phyloP scores from a whole-genome alignment of 1,140 invertebrate species.

The Camponotus pennsylvanicus region DNA sequence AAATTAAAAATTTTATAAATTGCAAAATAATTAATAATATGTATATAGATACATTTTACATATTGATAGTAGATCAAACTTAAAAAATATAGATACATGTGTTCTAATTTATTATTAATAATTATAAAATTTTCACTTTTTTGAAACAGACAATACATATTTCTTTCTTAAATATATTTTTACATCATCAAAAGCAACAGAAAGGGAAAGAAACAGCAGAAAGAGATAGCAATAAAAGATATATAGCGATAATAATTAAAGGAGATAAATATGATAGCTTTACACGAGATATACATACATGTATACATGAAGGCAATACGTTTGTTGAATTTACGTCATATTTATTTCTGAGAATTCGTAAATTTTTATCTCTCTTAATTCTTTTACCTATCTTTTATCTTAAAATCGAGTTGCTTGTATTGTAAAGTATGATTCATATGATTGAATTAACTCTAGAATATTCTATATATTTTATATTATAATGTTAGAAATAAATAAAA shows the following conservation, averaged over 20 bases:
- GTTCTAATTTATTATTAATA: no score
- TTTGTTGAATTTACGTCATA: background rate
- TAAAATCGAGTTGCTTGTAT: background rate
- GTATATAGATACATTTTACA: no score
- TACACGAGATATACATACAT: background rate
- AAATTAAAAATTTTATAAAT: no score
- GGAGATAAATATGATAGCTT: background rate
- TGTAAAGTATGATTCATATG: no score
- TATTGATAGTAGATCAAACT: no score
- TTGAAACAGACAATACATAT: no score
- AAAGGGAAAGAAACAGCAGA: no score
- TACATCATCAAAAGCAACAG: no score
- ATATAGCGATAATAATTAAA: background rate
- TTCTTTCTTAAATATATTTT: no score
- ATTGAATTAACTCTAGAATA: background rate
- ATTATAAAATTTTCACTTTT: no score
- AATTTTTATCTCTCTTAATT: background rate
- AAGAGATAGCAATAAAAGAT: background rate
- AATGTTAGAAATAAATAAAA: background rate
- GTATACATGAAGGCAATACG: background rate
- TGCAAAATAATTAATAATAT: no score
- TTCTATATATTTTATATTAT: background rate
- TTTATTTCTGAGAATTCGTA: background rate
- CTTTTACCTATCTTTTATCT: slow-evolving; percentile 4
- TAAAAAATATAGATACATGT: no score